Conservation (phyloP, 2,888 invertebrate species). For the Drosophila helvetica region DNA sequence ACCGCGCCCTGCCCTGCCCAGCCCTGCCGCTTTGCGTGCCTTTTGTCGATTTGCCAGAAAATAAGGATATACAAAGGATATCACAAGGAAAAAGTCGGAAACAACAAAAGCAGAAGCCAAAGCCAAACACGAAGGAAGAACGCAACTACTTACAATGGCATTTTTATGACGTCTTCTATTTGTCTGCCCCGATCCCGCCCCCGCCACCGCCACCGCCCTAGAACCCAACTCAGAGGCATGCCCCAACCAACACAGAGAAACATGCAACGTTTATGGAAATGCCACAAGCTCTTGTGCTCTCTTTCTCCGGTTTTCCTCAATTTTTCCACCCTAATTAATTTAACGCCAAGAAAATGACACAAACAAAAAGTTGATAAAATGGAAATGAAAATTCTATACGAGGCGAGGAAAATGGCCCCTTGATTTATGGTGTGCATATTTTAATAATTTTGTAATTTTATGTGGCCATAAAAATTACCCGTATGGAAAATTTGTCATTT, state of each 20-base stretch:
- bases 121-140: slow-evolving; percentile 18
- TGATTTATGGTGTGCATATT: slow-evolving; percentile 45
- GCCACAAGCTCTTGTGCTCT: slow-evolving; percentile 28
- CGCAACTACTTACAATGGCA: slow-evolving; percentile 77
- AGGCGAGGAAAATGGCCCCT: slow-evolving; percentile 17
- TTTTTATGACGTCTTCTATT: slow-evolving; percentile 74
- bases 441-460: slow-evolving; percentile 40
- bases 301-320: slow-evolving; percentile 1
- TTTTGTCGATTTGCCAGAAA: slow-evolving; percentile 67
- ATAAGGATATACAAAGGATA: slow-evolving; percentile 42
- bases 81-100: slow-evolving; percentile 41
- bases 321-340: slow-evolving; percentile 67
- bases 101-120: slow-evolving; percentile 34
- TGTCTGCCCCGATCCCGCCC: slow-evolving; percentile 34
- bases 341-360: slow-evolving; percentile 50
- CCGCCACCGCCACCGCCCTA: neutral
- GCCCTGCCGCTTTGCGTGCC: slow-evolving; percentile 60
- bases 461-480: slow-evolving; percentile 46
- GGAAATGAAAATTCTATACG: slow-evolving; percentile 54
- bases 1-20: neutral
- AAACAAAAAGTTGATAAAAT: slow-evolving; percentile 60
- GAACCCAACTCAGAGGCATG: neutral
- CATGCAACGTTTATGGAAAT: slow-evolving; percentile 50
- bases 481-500: slow-evolving; percentile 42
- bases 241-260: neutral